Evolutionary conservation across 2,888 invertebrate species (phyloP).

Genomic region (Lasioglossum oenotherae): DNA sequence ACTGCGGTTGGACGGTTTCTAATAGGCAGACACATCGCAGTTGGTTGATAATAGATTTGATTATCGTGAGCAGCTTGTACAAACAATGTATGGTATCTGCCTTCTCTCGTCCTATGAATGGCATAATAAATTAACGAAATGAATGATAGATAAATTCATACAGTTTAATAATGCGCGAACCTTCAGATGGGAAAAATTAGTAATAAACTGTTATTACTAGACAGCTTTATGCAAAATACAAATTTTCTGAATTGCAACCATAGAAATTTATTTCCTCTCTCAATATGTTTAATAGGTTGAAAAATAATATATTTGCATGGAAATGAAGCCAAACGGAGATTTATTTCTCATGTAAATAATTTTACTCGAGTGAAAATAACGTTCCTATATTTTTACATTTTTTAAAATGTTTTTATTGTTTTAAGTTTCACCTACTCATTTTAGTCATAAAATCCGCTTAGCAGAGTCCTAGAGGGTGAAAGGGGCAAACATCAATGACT

Average conservation of each 20-base stretch:
- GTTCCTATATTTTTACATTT: no score
- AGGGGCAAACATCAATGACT: background rate
- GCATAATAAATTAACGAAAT: background rate
- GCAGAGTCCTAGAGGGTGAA: constrained; percentile 1
- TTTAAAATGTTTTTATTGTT: no score
- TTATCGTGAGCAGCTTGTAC: constrained; percentile 12
- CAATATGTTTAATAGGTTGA: no score
- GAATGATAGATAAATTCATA: background rate
- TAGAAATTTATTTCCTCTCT: no score
- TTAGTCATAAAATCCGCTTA: no score
- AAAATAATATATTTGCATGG: no score
- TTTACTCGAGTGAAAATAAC: no score
- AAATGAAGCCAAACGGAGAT: no score
- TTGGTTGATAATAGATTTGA: constrained; percentile 43
- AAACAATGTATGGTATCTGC: background rate
- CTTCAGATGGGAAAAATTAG: background rate
- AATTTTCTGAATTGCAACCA: no score
- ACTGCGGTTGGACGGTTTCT: constrained; percentile 67
- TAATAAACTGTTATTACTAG: background rate
- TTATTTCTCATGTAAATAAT: no score
- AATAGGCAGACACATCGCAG: constrained; percentile 30
- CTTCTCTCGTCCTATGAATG: background rate
- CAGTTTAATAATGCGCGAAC: background rate
- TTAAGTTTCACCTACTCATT: no score
- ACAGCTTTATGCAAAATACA: no score